Percentiles rank a stretch among this genome's conserved stretches.
phyloP scores from a whole-genome alignment of 1,140 invertebrate species.

The Drosophila willistoni region DNA sequence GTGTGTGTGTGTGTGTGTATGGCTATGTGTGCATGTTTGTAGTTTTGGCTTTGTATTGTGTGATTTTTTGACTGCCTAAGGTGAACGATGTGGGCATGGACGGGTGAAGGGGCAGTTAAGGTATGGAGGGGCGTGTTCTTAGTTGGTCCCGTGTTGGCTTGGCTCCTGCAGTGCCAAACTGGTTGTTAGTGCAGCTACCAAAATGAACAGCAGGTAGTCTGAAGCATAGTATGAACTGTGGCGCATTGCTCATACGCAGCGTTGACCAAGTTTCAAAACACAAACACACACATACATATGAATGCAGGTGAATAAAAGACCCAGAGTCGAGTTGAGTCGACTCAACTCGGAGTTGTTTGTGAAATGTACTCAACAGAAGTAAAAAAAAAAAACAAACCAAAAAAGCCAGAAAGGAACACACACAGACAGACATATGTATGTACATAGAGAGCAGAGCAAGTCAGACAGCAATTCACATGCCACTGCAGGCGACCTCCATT shows the following conservation, averaged over 20 bases:
- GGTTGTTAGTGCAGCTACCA: slow-evolving; percentile 58
- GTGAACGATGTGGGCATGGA: slow-evolving; percentile 13
- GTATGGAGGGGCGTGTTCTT: slow-evolving; percentile 19
- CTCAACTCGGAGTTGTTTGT: slow-evolving; percentile 38
- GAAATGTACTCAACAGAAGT: slow-evolving; percentile 47
- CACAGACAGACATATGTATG: background rate
- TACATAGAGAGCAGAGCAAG: slow-evolving; percentile 40
- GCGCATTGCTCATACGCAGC: slow-evolving; percentile 74
- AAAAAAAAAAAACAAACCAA: background rate
- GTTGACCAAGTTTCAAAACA: slow-evolving; percentile 59
- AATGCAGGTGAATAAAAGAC: slow-evolving; percentile 32
- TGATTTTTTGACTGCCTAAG: slow-evolving; percentile 65
- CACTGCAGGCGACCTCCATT: slow-evolving; percentile 49
- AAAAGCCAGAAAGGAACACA: background rate
- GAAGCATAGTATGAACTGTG: slow-evolving; percentile 25
- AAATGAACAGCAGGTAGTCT: slow-evolving; percentile 58
- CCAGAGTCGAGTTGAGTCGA: slow-evolving; percentile 21
- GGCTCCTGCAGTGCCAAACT: slow-evolving; percentile 63
- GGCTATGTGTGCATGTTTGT: slow-evolving; percentile 51
- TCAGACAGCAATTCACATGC: slow-evolving; percentile 75
- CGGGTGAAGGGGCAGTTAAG: background rate
- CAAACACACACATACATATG: slow-evolving; percentile 23
- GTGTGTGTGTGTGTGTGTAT: slow-evolving; percentile 27
- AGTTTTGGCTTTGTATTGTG: slow-evolving; percentile 74
- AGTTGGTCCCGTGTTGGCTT: slow-evolving; percentile 26